Base-by-base conservation (phyloP, 2,797 vertebrate genomes). In the Falco columbarius region DNA sequence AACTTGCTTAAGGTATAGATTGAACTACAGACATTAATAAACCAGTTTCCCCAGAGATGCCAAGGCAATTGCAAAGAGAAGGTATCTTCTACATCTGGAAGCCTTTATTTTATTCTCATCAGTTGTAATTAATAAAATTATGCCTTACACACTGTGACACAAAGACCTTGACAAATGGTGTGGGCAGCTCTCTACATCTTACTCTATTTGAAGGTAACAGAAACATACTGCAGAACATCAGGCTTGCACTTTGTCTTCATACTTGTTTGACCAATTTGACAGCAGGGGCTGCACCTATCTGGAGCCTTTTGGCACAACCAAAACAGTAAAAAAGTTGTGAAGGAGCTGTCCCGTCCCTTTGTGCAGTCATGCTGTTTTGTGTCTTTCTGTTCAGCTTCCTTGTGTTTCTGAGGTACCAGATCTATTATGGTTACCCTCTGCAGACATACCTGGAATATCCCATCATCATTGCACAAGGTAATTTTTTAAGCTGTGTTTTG, bases 381-480 rank as follows among this genome's bases (percentile, higher is more conserved):
- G 55, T 96, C 90, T 81, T 91, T 65, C 61, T 91, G 47, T 95
- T 68, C 95, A 99, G 99, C 95, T 99, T 98, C 97, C 98, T 99
- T 72, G 99, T 99, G 73, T 99, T 99, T 96, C 98, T 99, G 29
- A 98, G 98, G 8, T 99, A 99, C 97, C 99, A 99, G 97, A 98
- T 98, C 96, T 99, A 99, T 97, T 99, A 99, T 14, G 98, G 97
- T 84, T 99, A 99, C 97, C 99, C 99, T 9, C 97, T 98, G 55
- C 98, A 99, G 54, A 99, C 99, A 5, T 99, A 99, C 96, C 97
- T 99, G 97, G 99, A 99, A 83, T 99, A 99, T 95, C 99, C 99
- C 16, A 98, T 99, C 91, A 98, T 99, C 92, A 99, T 99, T 15
- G 97, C 98, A 44, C 99, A 99, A 98, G 99, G 99, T 99, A 98